phyloP scores from a whole-genome alignment of 1,140 invertebrate genomes.

The Lasioglossum albipes region DNA sequence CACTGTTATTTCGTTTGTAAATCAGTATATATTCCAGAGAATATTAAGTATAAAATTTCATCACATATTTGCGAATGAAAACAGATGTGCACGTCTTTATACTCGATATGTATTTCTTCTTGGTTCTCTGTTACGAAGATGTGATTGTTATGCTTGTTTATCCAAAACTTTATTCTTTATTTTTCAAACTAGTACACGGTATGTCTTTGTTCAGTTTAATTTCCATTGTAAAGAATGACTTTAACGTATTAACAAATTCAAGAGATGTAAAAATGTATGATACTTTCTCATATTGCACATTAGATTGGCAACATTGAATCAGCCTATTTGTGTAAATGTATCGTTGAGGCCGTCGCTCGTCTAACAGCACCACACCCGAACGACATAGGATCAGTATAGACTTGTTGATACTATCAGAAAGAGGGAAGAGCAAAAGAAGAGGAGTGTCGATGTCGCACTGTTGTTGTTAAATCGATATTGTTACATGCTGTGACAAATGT shows the following conservation, averaged over 20 bases:
- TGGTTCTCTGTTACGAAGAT: neutral
- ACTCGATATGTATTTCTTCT: neutral
- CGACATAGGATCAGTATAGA: too few relatives aligned
- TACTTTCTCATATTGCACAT: conserved; percentile 18
- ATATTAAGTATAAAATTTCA: conserved; percentile 15
- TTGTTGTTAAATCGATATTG: too few relatives aligned
- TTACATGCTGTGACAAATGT: too few relatives aligned
- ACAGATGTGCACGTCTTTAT: neutral
- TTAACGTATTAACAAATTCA: conserved; percentile 15
- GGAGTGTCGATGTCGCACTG: too few relatives aligned
- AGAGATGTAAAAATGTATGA: neutral
- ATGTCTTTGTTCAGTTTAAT: neutral
- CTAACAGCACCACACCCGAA: too few relatives aligned
- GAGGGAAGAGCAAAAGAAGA: too few relatives aligned
- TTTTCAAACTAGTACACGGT: neutral
- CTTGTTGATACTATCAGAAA: too few relatives aligned
- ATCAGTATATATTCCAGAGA: neutral
- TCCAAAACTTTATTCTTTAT: neutral
- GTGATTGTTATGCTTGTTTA: neutral
- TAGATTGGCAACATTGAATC: conserved; percentile 2
- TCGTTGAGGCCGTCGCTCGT: neutral
- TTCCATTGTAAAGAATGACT: neutral
- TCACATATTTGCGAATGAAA: neutral
- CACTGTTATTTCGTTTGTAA: neutral
- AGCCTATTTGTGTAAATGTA: neutral